Evolutionary conservation across 2,797 vertebrate species (phyloP).

Genomic region (Bradypodion pumilum): DNA sequence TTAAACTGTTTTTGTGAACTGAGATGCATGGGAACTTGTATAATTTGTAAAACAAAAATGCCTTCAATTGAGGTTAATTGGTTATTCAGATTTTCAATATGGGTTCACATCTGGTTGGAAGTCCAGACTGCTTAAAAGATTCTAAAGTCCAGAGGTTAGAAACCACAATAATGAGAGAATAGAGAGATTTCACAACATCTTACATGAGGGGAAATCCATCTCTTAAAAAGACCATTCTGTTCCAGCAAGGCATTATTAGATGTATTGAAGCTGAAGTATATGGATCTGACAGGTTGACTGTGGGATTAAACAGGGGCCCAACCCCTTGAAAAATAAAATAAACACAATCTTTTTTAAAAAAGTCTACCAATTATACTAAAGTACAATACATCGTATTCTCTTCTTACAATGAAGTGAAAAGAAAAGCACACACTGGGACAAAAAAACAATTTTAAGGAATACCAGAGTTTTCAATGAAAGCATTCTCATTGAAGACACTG

Average conservation of each 20-base stretch:
- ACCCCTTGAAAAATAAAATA: constrained; percentile 41
- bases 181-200: constrained; percentile 55
- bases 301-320: constrained; percentile 51
- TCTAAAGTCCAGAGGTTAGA: constrained; percentile 57
- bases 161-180: constrained; percentile 58
- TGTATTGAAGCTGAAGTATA: constrained; percentile 56
- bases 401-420: background rate
- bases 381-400: background rate
- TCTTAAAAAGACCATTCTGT: constrained; percentile 49
- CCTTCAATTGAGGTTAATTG: constrained; percentile 42
- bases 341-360: background rate
- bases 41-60: constrained; percentile 50
- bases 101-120: constrained; percentile 62
- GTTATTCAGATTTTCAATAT: constrained; percentile 61
- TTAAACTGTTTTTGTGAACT: constrained; percentile 31
- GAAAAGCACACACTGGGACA: background rate
- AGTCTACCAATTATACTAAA: background rate
- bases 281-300: constrained; percentile 46
- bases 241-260: constrained; percentile 46
- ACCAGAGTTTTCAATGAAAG: background rate
- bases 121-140: constrained; percentile 56
- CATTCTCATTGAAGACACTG: background rate
- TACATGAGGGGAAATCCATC: constrained; percentile 43
- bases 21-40: constrained; percentile 35
- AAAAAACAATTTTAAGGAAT: background rate